A percentile compares a stretch with the other conserved stretches of the same genome.
Conservation (phyloP, 2,888 invertebrate genomes). For the Gordius sp. region DNA sequence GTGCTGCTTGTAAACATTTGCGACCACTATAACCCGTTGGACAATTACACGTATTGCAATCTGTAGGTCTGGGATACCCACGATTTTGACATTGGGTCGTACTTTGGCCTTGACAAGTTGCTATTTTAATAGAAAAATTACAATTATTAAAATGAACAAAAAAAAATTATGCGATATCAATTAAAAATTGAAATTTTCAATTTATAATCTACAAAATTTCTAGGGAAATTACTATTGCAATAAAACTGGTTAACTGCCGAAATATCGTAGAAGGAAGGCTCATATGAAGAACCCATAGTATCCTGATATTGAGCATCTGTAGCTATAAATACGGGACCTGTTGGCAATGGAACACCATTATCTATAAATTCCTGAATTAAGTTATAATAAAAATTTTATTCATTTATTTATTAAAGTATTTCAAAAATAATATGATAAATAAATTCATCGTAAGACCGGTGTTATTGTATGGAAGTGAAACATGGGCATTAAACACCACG, state of each 20-base stretch:
- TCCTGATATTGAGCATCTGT: not conserved
- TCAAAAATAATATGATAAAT: not conserved
- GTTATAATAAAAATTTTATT: not conserved
- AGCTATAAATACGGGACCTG: not conserved
- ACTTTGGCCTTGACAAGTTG: not conserved
- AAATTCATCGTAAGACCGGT: too few species aligned
- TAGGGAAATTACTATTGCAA: slow-evolving; percentile 1
- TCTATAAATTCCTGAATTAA: not conserved
- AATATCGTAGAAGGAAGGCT: slow-evolving; percentile 2
- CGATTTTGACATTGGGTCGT: not conserved
- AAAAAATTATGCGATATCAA: not conserved
- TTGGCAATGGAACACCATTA: not conserved
- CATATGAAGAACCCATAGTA: not conserved
- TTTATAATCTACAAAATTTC: too few species aligned
- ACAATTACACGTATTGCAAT: not conserved
- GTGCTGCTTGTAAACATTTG: not conserved
- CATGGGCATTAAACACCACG: too few species aligned
- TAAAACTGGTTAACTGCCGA: not conserved
- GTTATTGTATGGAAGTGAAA: too few species aligned
- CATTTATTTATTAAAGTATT: not conserved
- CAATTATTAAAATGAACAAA: not conserved
- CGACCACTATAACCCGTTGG: not conserved
- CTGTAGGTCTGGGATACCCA: not conserved
- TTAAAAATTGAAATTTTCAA: not conserved
- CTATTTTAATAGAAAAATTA: not conserved